Base-by-base conservation (phyloP, 2,888 invertebrate genomes). In the Hyalella azteca region DNA sequence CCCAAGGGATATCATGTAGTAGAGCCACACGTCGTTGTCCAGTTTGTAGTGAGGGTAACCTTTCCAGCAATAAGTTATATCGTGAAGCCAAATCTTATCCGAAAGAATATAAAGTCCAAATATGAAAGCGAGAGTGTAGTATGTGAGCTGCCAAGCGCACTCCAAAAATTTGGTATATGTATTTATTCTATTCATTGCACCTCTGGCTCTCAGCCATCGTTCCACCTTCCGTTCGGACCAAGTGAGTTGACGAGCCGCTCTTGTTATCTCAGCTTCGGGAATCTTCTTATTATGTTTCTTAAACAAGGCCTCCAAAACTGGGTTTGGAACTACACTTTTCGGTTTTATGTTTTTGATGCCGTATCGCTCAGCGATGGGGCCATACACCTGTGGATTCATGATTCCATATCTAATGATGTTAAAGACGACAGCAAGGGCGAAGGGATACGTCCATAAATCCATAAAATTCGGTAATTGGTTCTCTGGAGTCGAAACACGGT, bases 51-150 rank as follows among this genome's bases (percentile, higher is more conserved):
- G 91, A 29, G 94, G 94, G 87, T 93, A 94, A 40, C 91, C 92
- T 85, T 90, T 91, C 91, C 95, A 97, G 88, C 96, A 96, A 86
- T 93, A 89, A 85, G 93, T 93, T 78, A 96, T 94, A 87, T 96
- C 92, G 95, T 95, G 96, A 85, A 97, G 90, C 96, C 96, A 98
- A 36, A 93, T 91, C 89, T 97, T 97, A 88, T 95, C 93, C 95
- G 95, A 96, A 60, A 97, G 89, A 81, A 93, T 90, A 86, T 91
- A 91, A 54, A 95, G 86, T 15, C 97, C 97, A 88, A 92, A 95
- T 45, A 91, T 89, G 88, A 96, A 96, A 86, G 93, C 93, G 87
- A 91, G 92, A 11, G 92, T 88, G 87, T 97, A 97, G 89, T 95
- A 97, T 73, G 93, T 89, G 88, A 93, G 94, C 85, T 95, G 90